Conservation (phyloP, 1,140 invertebrate species). For the Zaprionus gabonicus region DNA sequence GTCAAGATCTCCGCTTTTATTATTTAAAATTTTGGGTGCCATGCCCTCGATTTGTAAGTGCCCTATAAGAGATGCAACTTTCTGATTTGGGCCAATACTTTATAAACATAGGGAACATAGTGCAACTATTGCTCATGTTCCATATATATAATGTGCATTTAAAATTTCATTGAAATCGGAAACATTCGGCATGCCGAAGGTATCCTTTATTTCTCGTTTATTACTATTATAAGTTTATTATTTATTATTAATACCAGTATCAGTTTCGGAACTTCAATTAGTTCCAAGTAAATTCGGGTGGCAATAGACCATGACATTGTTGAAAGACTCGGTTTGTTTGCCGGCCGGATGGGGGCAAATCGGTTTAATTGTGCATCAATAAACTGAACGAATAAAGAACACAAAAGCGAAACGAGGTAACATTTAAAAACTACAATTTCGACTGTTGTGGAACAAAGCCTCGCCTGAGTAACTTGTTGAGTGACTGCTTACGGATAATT, state of each 20-base stretch:
- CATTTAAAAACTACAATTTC: conserved; percentile 37
- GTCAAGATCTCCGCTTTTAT: no score
- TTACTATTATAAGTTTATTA: no score
- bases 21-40: no score
- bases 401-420: conserved; percentile 50
- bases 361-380: conserved; percentile 69
- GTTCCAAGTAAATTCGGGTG: conserved; percentile 57
- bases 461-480: conserved; percentile 51
- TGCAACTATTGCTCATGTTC: no score
- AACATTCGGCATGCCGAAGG: no score
- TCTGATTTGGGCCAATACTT: no score
- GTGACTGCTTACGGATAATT: conserved; percentile 39
- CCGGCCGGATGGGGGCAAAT: conserved; percentile 50
- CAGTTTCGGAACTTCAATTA: conserved; percentile 45
- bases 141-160: no score
- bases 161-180: no score
- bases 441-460: conserved; percentile 44
- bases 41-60: no score
- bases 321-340: conserved; percentile 65
- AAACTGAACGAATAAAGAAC: conserved; percentile 48
- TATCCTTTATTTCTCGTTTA: no score
- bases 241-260: conserved; percentile 5
- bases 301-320: conserved; percentile 75
- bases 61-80: no score
- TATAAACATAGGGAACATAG: no score